phyloP scores from a whole-genome alignment of 2,888 invertebrate genomes.

The Cantharis rustica region DNA sequence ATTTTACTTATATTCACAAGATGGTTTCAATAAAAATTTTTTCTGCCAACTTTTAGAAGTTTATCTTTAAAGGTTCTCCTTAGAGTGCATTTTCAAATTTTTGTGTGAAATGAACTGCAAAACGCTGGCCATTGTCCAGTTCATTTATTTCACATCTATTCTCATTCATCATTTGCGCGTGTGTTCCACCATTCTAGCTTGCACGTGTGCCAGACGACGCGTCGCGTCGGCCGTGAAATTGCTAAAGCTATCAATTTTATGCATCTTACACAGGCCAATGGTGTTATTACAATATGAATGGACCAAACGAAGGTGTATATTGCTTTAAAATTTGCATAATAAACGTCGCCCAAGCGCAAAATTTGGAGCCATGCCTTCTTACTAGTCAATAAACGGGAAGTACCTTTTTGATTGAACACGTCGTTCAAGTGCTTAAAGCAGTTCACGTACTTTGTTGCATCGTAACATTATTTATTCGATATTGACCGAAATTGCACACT shows the following conservation, averaged over 20 bases:
- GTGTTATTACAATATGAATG: constrained; percentile 49
- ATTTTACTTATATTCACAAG: not conserved
- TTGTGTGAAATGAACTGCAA: constrained; percentile 49
- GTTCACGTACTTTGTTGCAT: constrained; percentile 27
- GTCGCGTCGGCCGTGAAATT: constrained; percentile 43
- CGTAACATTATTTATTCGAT: constrained; percentile 22
- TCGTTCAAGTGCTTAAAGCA: constrained; percentile 31
- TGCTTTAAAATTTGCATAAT: constrained; percentile 43
- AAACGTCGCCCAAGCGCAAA: constrained; percentile 34
- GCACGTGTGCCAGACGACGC: constrained; percentile 30
- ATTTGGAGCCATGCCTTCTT: constrained; percentile 32
- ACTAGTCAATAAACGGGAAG: constrained; percentile 20
- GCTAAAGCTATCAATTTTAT: constrained; percentile 51
- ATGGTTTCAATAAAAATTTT: not conserved
- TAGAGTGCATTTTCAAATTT: constrained; percentile 17
- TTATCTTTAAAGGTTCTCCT: not conserved
- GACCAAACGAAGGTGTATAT: constrained; percentile 43
- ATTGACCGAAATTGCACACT: constrained; percentile 26
- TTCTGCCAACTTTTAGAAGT: not conserved
- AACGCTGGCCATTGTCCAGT: constrained; percentile 52
- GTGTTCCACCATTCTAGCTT: constrained; percentile 35
- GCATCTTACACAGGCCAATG: constrained; percentile 48
- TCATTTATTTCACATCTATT: constrained; percentile 51
- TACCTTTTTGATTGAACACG: constrained; percentile 33
- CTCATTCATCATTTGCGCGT: constrained; percentile 43